Base-by-base conservation (phyloP, 2,888 invertebrate species). In the Tortrix viridana region DNA sequence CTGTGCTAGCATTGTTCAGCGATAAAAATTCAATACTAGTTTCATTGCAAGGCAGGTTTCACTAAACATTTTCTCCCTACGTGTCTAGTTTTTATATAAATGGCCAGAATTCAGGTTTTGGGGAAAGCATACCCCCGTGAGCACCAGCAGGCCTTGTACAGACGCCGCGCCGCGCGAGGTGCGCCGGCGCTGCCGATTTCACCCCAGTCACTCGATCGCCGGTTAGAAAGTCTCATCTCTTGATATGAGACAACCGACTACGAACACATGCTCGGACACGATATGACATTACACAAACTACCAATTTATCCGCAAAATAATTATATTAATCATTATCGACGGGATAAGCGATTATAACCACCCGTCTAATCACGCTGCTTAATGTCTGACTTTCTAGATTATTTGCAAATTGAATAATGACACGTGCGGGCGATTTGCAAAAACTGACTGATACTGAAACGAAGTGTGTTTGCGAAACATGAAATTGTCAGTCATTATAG, bases 211-310 rank as follows among this genome's bases (percentile, higher is more conserved):
- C 80, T 82, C 78, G 82, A 84, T 82, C 81, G 82, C 76, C 75
- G 69, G 83, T 87, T 89, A 83, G 83, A 83, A 85, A 86, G 85
- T 88, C 81, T 81, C 84, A 79, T 84, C 84, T 82, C 79, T 84
- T 80, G 82, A 83, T 83, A 76, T 78, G 72, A 82, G 82, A 83
- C 74, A 77, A 74, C 72, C 69, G 70, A 68, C 73, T 55, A 19
- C 41, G 53, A 48, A 58, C 53, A 63, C 63, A 48, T 46, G 62
- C 32, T 57, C 19, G 32, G 19, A 57, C 56, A 57, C 50, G 41
- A 53, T 58, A 53, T 48, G 57, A 58, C 53, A 58, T 63, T 58
- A 58, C 57, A 44, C 46, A 52, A 16, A 46, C 52, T 52, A 32
- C 47, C 32, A 57, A 52, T 58, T 46, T 52, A 49, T 52, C 47